Percentiles rank a stretch among this genome's conserved stretches.
These are phyloP conservation scores for Zonitis immaculata DNA, from an alignment of 2,888 invertebrate species.

Conservation along the genomic window DNA sequence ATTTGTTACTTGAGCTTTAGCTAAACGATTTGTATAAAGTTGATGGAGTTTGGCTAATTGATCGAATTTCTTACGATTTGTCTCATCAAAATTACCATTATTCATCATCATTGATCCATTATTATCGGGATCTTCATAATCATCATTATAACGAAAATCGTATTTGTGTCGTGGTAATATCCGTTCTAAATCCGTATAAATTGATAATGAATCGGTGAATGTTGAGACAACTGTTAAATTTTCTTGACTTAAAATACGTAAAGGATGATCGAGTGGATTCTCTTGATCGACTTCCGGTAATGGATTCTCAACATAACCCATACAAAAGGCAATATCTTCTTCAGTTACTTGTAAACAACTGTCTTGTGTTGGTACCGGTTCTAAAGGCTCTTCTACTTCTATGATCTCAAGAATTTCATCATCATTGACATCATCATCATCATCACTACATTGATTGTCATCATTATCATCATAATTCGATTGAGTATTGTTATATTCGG, in stretches of 20 bases:
- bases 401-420: conserved; percentile 75
- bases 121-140: conserved; percentile 51
- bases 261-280: conserved; percentile 72
- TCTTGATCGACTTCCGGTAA: conserved; percentile 69
- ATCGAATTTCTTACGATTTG: conserved; percentile 62
- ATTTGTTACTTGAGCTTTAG: conserved; percentile 66
- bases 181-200: conserved; percentile 63
- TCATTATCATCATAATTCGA: conserved; percentile 34
- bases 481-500: conserved; percentile 42
- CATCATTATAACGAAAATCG: conserved; percentile 56
- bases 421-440: conserved; percentile 52
- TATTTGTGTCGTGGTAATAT: conserved; percentile 60
- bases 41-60: conserved; percentile 77
- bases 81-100: conserved; percentile 42
- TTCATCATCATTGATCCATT: conserved; percentile 34
- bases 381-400: conserved; percentile 73
- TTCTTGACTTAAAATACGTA: conserved; percentile 85
- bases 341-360: conserved; percentile 87
- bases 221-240: conserved; percentile 87
- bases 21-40: conserved; percentile 72
- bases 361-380: conserved; percentile 82
- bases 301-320: conserved; percentile 67
- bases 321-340: conserved; percentile 85
- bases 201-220: conserved; percentile 70
- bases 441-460: conserved; percentile 45